Percentiles rank a stretch among this genome's conserved stretches.
Evolutionary conservation across 2,113 vertebrate species (phyloP).

Genomic region (Phyllostomus hastatus): DNA sequence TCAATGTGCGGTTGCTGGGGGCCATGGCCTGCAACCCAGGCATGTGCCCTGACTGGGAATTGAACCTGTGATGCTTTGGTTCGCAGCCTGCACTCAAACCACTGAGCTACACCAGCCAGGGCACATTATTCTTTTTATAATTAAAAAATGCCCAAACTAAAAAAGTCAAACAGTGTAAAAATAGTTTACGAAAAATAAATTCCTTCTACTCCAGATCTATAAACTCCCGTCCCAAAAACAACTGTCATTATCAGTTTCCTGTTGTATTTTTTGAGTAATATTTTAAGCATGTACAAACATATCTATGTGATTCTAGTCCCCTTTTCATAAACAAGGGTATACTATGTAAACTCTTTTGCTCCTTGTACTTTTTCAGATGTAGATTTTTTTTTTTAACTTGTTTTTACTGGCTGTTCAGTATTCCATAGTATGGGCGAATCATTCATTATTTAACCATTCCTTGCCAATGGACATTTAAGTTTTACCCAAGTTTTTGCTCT

Average conservation of each 20-base stretch:
- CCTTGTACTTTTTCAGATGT: not conserved
- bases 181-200: not conserved
- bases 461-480: not conserved
- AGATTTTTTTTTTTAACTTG: not conserved
- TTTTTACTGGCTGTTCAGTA: not conserved
- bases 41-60: too few species aligned
- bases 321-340: not conserved
- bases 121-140: not conserved
- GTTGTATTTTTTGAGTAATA: not conserved
- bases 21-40: too few species aligned
- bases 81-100: too few species aligned
- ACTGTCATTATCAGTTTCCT: not conserved
- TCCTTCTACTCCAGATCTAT: not conserved
- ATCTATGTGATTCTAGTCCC: not conserved
- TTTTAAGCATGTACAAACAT: conserved; percentile 16
- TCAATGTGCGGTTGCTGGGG: too few species aligned
- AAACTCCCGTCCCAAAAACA: not conserved
- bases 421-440: not conserved
- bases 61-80: too few species aligned
- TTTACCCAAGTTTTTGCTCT: not conserved
- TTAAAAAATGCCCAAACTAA: not conserved
- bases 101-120: too few species aligned
- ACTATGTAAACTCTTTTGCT: not conserved
- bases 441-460: not conserved
- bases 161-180: not conserved